These are phyloP conservation scores for Caretta caretta DNA, from an alignment of 2,113 vertebrate genomes.

Conservation along the genomic window DNA sequence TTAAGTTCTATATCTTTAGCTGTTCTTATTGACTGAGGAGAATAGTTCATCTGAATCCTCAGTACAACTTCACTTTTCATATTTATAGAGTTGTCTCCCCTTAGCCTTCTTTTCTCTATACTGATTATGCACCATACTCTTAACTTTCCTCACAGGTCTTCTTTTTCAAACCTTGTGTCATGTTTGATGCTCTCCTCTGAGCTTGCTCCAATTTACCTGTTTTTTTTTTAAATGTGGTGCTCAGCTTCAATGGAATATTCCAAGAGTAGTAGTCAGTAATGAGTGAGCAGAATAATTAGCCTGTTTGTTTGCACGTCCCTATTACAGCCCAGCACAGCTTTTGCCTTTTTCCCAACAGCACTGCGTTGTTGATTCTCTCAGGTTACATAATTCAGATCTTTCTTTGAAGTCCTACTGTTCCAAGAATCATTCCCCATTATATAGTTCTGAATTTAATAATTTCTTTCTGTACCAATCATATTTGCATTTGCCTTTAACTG, in stretches of 20 bases:
- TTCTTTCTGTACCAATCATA: background rate
- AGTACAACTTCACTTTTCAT: accelerated
- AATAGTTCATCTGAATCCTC: background rate
- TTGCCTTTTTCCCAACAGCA: background rate
- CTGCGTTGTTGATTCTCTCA: background rate
- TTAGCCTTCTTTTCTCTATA: background rate
- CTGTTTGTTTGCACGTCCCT: background rate
- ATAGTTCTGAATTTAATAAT: background rate
- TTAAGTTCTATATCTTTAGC: background rate
- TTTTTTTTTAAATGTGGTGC: background rate
- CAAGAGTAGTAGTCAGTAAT: background rate
- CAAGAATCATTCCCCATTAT: background rate
- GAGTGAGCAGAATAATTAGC: background rate
- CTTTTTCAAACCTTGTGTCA: background rate
- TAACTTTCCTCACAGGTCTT: background rate
- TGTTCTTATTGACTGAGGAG: background rate
- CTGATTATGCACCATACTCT: background rate
- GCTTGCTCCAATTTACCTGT: background rate
- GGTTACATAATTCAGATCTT: background rate
- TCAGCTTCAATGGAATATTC: background rate
- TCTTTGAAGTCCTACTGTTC: background rate
- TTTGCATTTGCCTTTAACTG: background rate
- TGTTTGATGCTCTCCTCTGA: background rate
- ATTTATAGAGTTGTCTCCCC: background rate
- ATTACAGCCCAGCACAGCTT: background rate